Base-by-base conservation (phyloP, 1,140 invertebrate species). In the Pogonognathellus flavescens region DNA sequence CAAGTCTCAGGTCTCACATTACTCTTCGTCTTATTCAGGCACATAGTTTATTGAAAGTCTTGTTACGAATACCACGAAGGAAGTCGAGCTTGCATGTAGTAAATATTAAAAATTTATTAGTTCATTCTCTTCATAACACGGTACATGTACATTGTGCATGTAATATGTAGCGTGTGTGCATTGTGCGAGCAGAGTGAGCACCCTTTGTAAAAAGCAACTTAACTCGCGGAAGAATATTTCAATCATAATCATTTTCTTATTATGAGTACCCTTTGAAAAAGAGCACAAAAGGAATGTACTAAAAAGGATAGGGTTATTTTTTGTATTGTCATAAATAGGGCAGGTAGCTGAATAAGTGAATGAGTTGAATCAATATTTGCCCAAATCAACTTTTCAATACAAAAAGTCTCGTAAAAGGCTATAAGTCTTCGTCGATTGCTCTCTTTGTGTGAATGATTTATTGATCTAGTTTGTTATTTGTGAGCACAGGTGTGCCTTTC, bases 401-500 rank as follows among this genome's bases (percentile, higher is more conserved):
- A 31, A 66, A 66, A 66, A 66, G 62, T 25, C 62, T 66, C 62
- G 10, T 25, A 66, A 66, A 66, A 25, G 62, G 20, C 22, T 20
- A 66, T 22, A 66, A 10, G 62, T 66, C 62, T 66, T 66, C 20
- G 62, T 25, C 20, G 20, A 66, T 66, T 66, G 25, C 62, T 66
- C 20, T 31, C 25, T 25, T 66, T 13, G 14, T 20, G 25, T 9
- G 22, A 31, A 66, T 66, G 62, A 66, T 66, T 66, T 66, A 66
- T 66, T 66, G 11, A 20, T 66, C 31, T 6, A 49, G 14, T 16
- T 49, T 16, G 49, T 41, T 49, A n/a, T 16, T 41, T 76, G 14
- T 76, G 31, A 76, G 31, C 41, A 76, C 70, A 76, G 70, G 70
- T 76, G 70, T 50, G 70, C 41, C 31, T 18, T 72, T n/a, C n/a